Conservation (phyloP, 2,888 invertebrate genomes). For the Ctenicera cuprea region DNA sequence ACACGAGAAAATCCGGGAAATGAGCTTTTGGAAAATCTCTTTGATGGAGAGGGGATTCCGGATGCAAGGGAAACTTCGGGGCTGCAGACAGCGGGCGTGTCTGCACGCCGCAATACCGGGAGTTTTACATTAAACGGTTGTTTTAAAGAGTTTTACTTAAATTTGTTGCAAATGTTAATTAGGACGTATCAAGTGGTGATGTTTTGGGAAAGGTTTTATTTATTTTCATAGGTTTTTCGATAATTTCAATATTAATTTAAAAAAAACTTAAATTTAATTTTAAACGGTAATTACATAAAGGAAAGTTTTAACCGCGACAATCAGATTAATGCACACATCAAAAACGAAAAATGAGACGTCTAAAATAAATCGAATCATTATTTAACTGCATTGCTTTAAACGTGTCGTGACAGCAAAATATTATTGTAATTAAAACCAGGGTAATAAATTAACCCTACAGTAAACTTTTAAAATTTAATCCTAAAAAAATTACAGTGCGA, state of each 20-base stretch:
- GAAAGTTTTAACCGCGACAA: not conserved
- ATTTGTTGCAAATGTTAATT: not conserved
- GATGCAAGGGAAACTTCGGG: constrained; percentile 65
- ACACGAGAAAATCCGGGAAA: constrained; percentile 49
- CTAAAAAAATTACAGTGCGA: not conserved
- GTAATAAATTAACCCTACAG: not conserved
- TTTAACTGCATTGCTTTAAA: not conserved
- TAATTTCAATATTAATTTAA: no score
- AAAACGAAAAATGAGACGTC: not conserved
- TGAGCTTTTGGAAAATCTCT: constrained; percentile 50
- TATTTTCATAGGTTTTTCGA: no score
- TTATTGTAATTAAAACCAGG: not conserved
- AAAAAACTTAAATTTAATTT: not conserved
- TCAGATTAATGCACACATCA: not conserved
- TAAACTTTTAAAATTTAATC: not conserved
- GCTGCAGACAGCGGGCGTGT: constrained; percentile 69
- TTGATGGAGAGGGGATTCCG: constrained; percentile 61
- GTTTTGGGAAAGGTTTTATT: no score
- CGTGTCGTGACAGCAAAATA: not conserved
- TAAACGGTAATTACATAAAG: not conserved
- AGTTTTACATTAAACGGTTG: constrained; percentile 51
- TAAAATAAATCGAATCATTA: constrained; percentile 1
- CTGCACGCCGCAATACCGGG: constrained; percentile 65
- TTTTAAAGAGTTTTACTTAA: constrained; percentile 43
- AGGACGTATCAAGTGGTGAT: no score